Conservation (phyloP, 1,140 invertebrate genomes). For the Sipha flava region DNA sequence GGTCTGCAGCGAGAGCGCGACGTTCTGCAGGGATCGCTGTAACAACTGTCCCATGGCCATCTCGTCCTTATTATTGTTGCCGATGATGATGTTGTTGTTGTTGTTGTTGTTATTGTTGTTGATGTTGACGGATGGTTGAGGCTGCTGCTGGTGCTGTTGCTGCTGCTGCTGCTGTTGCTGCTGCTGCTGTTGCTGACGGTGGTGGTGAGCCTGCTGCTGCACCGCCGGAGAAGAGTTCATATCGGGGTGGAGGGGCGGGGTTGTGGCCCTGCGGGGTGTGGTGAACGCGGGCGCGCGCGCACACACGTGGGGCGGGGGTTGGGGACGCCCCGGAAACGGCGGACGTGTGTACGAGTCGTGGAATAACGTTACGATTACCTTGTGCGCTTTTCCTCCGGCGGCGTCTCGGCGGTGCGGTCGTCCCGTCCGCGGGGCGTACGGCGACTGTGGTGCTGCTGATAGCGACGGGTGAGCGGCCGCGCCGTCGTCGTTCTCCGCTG, state of each 20-base stretch:
- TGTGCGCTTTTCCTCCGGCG: no score
- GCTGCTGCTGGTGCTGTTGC: not conserved
- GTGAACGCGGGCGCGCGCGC: not conserved
- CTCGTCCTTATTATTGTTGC: constrained; percentile 22
- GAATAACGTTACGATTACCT: no score
- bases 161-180: not conserved
- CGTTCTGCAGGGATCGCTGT: constrained; percentile 52
- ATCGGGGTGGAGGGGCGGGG: not conserved
- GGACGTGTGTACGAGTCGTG: no score
- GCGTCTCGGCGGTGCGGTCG: no score
- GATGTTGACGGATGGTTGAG: not conserved
- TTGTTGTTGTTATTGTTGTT: not conserved
- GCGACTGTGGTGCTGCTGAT: no score
- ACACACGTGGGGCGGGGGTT: no score
- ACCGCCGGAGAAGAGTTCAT: not conserved
- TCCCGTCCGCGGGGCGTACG: no score
- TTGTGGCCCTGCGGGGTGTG: not conserved
- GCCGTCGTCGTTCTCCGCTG: no score
- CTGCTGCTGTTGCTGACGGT: not conserved
- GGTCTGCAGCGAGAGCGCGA: constrained; percentile 62
- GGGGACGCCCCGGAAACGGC: no score
- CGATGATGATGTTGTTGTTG: not conserved
- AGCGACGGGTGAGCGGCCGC: no score
- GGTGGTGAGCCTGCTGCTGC: not conserved
- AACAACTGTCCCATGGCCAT: constrained; percentile 35